Conservation (phyloP, 2,113 vertebrate species). For the Anas platyrhynchos region DNA sequence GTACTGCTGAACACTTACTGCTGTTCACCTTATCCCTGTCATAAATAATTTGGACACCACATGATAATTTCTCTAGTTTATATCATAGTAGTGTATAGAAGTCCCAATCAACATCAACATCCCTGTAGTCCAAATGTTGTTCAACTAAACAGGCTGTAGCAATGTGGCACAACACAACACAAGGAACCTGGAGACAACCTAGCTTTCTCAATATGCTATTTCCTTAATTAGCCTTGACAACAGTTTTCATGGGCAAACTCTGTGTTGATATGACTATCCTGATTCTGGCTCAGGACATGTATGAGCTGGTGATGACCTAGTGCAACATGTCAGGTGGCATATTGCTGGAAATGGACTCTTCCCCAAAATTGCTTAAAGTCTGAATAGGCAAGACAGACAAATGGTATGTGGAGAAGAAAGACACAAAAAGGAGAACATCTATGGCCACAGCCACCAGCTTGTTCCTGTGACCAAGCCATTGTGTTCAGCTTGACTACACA, state of each 20-base stretch:
- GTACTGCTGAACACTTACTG: neutral
- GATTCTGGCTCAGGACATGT: neutral
- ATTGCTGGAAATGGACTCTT: neutral
- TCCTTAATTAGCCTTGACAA: neutral
- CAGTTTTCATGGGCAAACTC: neutral
- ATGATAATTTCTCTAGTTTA: neutral
- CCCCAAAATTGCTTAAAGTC: neutral
- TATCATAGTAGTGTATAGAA: neutral
- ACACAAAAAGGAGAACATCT: neutral
- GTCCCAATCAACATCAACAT: neutral
- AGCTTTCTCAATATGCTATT: neutral
- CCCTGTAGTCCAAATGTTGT: neutral
- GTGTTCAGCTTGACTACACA: neutral
- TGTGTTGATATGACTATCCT: neutral
- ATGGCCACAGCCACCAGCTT: neutral
- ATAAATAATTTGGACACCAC: neutral
- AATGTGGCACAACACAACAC: neutral
- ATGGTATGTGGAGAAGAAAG: neutral
- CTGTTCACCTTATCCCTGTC: neutral
- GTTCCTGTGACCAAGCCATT: neutral
- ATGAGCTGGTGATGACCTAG: neutral
- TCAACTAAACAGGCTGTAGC: neutral
- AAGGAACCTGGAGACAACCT: neutral
- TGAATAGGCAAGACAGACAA: neutral
- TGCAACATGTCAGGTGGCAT: neutral